Base-by-base conservation (phyloP, 1,140 invertebrate species). In the Solenopsis invicta region DNA sequence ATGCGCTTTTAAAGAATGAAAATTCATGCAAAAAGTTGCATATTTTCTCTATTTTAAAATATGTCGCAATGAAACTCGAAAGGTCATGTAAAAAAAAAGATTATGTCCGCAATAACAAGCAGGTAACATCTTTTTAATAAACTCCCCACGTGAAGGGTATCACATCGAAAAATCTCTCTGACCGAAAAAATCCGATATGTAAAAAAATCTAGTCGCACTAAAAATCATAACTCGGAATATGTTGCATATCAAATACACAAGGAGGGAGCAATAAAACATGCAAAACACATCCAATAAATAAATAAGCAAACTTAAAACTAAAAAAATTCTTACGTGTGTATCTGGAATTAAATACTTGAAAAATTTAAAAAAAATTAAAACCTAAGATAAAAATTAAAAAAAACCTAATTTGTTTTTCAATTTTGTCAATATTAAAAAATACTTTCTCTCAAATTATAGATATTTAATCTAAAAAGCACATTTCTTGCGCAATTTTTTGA, bases 111-210 rank as follows among this genome's bases (percentile, higher is more conserved):
- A 81, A 71, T 59, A 81, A 67, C 66, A 56, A 71, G 24, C 78
- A 71, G 16, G 21, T 29, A 45, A 21, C 10, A 80, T 67, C 48
- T 81, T 71, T 81, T 81, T 81, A 81, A 81, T 59, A 81, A 71
- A 81, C 21, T 69, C n/a, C 21, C 64, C 78, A 71, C 37, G 77
- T 81, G 62, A 13, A 56, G 16, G 16, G n/a, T 81, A 59, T 59
- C 77, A n/a, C 64, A 69, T 81, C 37, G 64, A 56, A 78, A 78
- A 69, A 81, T 71, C 50, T 29, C 37, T 45, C 66, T 56, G 78
- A 56, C 66, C 3, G n/a, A 13, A 81, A 81, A 81, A 56, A 56
- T 29, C 5, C 34, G 8, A 52, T 45, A 52, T 16, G 52, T 56
- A 69, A 81, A 81, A 50, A 67, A 80, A 45, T 81, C 48, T 24